These are phyloP conservation scores for Hippasteria phrygiana DNA, from an alignment of 53 echinoderm and acorn worm genomes.

Conservation along the genomic window DNA sequence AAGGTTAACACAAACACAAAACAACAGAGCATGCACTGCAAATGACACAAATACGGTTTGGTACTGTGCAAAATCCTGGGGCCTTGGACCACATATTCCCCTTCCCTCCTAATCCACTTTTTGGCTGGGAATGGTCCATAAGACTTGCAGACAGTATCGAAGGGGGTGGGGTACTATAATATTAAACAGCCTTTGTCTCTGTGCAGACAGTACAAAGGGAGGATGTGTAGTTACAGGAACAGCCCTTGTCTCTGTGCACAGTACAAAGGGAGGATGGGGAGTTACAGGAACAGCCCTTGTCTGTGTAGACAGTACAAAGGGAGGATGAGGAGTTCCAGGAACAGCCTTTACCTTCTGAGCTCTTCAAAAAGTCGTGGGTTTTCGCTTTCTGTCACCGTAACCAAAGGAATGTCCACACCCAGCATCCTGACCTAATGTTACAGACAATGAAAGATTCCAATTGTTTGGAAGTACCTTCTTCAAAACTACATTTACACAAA, in stretches of 20 bases:
- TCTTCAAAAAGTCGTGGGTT: constrained; percentile 55
- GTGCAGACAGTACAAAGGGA: no score
- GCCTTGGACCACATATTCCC: no score
- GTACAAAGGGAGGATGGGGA: background rate
- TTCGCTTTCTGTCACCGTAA: constrained; percentile 8
- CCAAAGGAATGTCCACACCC: constrained; percentile 28
- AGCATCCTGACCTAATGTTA: constrained; percentile 25
- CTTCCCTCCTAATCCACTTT: no score
- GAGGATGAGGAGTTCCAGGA: background rate
- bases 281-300: background rate
- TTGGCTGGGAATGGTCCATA: no score
- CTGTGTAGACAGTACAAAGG: background rate
- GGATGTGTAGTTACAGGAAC: background rate
- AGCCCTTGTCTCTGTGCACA: background rate
- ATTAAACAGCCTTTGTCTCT: background rate
- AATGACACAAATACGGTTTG: no score
- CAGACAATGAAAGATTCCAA: background rate
- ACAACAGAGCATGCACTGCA: no score
- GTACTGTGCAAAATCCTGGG: no score
- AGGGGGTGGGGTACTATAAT: background rate
- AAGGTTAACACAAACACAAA: no score
- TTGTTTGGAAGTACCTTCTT: background rate
- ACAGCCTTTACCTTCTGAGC: constrained; percentile 46
- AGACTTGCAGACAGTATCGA: no score
- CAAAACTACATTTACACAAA: background rate